Base-by-base conservation (phyloP, 2,113 vertebrate species). In the Mionectes macconnelli region DNA sequence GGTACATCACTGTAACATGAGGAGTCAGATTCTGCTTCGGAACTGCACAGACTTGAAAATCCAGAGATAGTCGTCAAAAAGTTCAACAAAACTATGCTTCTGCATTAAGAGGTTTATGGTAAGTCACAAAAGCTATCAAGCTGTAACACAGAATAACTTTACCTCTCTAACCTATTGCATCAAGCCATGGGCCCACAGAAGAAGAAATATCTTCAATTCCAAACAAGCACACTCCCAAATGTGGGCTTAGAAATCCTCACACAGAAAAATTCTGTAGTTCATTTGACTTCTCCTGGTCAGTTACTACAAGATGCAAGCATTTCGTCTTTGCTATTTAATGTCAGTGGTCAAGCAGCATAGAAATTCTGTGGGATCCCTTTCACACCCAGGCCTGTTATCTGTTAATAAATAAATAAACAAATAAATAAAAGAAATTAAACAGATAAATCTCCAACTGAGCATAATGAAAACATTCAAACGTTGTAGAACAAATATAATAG, bases 351-450 rank as follows among this genome's bases (percentile, higher is more conserved):
- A 81, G 96, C 97, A 76, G 87, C 72, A 64, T 78, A 98, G 52
- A 92, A 93, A 55, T 96, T 81, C 72, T 97, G 95, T 66, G 97
- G 96, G 44, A 97, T 94, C 17, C 97, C 97, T 95, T 97, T 98
- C 85, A 97, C 97, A 31, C 96, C 97, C 70, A 97, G 85, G 40
- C 97, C 96, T 44, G 97, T 97, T 94, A 98, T 85, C 97, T 98
- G 94, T 95, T 84, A 37, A 8, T 25, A 47, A 47, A 49, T 3
- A 84, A 68, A 13, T 76, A 45, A 73, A 45, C 4, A 10, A 69
- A 2, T 21, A 60, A 70, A 27, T 45, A 30, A 62, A 66, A 42
- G 2, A 55, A 69, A 59, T 6, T 14, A 66, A 74, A 42, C 7
- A 79, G 28, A 47, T 50, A 37, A 45, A 73, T 74, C 24, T 83